phyloP scores from a whole-genome alignment of 2,113 vertebrate species.

The Baryphthengus martii region DNA sequence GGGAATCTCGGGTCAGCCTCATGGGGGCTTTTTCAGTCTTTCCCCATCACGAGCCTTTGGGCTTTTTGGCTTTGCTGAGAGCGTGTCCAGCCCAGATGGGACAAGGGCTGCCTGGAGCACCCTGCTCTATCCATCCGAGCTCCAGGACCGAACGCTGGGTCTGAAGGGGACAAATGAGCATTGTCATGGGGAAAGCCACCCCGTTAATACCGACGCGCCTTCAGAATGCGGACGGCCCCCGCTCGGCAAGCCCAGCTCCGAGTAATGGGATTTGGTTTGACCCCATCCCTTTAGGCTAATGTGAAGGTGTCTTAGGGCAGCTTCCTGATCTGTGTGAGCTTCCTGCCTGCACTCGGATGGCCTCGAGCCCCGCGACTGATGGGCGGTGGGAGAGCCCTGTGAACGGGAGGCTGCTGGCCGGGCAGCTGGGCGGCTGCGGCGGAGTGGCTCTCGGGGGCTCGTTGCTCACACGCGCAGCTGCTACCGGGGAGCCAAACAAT shows the following conservation, averaged over 20 bases:
- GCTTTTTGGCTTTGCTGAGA: background rate
- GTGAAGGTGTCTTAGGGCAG: background rate
- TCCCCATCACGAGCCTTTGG: background rate
- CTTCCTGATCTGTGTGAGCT: background rate
- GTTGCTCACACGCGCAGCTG: constrained; percentile 66
- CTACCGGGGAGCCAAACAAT: constrained; percentile 66
- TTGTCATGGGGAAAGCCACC: too few relatives aligned
- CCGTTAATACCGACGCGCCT: background rate
- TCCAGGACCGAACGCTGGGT: background rate
- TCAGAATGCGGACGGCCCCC: fast-evolving
- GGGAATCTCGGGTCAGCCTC: too few relatives aligned
- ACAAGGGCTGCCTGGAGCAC: background rate
- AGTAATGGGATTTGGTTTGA: background rate
- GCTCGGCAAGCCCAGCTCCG: background rate
- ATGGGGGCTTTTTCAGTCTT: fast-evolving
- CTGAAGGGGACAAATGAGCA: background rate
- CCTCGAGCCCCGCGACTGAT: background rate
- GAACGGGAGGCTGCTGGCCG: background rate
- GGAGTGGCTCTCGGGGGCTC: constrained; percentile 45
- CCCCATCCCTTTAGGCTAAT: background rate
- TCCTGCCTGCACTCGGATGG: background rate
- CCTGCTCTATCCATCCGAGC: background rate
- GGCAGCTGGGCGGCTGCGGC: constrained; percentile 69
- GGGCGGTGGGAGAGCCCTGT: background rate
- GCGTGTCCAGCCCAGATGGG: fast-evolving